Conservation (phyloP, 1,140 invertebrate species). For the Acromyrmex charruanus region DNA sequence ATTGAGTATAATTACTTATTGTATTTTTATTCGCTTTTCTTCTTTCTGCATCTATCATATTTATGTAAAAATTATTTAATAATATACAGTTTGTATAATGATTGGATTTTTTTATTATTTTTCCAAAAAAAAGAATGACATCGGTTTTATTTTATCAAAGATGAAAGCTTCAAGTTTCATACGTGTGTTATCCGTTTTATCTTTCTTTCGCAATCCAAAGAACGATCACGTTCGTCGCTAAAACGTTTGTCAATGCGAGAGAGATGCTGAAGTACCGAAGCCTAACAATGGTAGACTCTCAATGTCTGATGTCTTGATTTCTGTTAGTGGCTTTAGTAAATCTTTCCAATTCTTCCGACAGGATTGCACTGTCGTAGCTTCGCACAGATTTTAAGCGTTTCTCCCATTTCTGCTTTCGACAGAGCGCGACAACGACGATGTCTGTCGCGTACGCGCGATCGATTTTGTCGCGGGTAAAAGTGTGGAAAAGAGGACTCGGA, state of each 20-base stretch:
- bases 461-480: constrained; percentile 70
- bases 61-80: background rate
- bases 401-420: constrained; percentile 70
- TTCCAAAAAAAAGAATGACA: background rate
- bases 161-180: background rate
- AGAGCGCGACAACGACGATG: constrained; percentile 61
- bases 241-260: constrained; percentile 32
- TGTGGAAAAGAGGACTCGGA: constrained; percentile 37
- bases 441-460: constrained; percentile 30
- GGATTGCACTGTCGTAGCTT: constrained; percentile 69
- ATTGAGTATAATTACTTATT: background rate
- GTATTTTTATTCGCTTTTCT: background rate
- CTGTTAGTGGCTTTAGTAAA: constrained; percentile 72
- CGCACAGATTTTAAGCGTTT: constrained; percentile 70
- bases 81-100: background rate
- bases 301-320: constrained; percentile 63
- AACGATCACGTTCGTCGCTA: constrained; percentile 38
- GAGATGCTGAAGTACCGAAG: constrained; percentile 40
- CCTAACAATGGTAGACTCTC: constrained; percentile 46
- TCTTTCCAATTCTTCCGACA: constrained; percentile 62
- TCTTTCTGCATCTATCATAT: background rate
- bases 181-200: constrained; percentile 45
- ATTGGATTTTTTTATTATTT: background rate
- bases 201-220: background rate
- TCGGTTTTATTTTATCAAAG: constrained; percentile 8